Evolutionary conservation across 2,797 vertebrate species (phyloP).

Genomic region (Ceryle rudis): DNA sequence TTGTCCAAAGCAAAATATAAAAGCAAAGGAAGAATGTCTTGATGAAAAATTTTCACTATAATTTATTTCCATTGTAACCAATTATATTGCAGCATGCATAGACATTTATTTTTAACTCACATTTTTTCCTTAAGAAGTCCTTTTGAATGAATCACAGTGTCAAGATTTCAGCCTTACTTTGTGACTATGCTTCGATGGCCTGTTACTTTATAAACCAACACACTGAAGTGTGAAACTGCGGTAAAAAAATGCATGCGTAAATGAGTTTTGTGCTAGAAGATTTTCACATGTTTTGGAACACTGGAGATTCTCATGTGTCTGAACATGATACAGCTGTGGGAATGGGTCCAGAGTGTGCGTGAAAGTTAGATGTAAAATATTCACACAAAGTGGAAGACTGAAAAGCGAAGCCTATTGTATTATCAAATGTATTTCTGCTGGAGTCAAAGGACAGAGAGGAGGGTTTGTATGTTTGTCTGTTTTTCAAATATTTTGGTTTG

Average conservation of each 20-base stretch:
- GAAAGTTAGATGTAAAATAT: neutral
- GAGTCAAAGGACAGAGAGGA: neutral
- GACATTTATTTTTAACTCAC: neutral
- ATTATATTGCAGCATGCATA: neutral
- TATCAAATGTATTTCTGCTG: neutral
- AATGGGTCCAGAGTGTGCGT: neutral
- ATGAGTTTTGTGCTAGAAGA: neutral
- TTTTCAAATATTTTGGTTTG: neutral
- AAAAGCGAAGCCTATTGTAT: constrained; percentile 37
- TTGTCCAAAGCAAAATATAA: neutral
- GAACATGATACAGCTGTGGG: neutral
- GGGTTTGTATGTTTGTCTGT: neutral
- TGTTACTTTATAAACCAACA: neutral
- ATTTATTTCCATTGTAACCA: neutral
- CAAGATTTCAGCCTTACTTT: constrained; percentile 1
- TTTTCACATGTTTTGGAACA: neutral
- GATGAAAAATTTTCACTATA: neutral
- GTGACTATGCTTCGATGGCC: neutral
- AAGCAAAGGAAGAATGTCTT: neutral
- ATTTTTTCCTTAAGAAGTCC: neutral
- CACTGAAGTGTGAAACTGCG: neutral
- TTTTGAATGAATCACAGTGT: neutral
- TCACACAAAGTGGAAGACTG: neutral
- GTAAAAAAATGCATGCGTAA: neutral
- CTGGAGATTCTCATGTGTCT: neutral